Evolutionary conservation across 2,113 vertebrate species (phyloP).

Genomic region (Rhinolophus ferrumequinum): DNA sequence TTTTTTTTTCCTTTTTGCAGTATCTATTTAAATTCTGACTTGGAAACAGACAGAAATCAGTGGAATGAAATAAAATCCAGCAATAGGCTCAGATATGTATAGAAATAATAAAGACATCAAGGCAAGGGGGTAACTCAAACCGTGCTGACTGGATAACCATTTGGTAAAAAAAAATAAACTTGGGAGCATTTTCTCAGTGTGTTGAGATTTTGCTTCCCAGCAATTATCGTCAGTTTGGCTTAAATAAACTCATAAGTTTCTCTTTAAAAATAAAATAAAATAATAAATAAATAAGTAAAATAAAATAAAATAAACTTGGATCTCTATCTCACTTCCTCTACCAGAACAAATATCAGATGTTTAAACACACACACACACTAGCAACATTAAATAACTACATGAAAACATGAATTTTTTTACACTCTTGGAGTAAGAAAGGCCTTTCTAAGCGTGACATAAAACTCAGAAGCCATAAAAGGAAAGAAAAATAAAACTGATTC

Average conservation of each 20-base stretch:
- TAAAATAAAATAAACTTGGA: neutral
- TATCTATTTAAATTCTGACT: slow-evolving; percentile 35
- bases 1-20: slow-evolving; percentile 19
- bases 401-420: slow-evolving; percentile 25
- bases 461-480: slow-evolving; percentile 18
- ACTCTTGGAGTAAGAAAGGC: slow-evolving; percentile 7
- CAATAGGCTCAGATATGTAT: neutral
- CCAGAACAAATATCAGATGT: neutral
- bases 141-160: neutral
- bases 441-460: slow-evolving; percentile 24
- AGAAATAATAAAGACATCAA: neutral
- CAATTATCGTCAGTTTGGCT: too few relatives aligned
- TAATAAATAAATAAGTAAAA: too few relatives aligned
- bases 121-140: neutral
- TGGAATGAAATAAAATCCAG: slow-evolving; percentile 9
- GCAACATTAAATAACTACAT: neutral
- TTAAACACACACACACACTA: neutral
- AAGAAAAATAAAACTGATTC: neutral
- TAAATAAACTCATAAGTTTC: too few relatives aligned
- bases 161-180: neutral
- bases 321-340: neutral
- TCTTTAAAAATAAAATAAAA: too few relatives aligned
- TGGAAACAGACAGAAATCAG: slow-evolving; percentile 9
- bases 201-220: too few relatives aligned
- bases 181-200: too few relatives aligned